Evolutionary conservation across 2,888 invertebrate genomes (phyloP).

Genomic region (Cryptocephalus primarius): DNA sequence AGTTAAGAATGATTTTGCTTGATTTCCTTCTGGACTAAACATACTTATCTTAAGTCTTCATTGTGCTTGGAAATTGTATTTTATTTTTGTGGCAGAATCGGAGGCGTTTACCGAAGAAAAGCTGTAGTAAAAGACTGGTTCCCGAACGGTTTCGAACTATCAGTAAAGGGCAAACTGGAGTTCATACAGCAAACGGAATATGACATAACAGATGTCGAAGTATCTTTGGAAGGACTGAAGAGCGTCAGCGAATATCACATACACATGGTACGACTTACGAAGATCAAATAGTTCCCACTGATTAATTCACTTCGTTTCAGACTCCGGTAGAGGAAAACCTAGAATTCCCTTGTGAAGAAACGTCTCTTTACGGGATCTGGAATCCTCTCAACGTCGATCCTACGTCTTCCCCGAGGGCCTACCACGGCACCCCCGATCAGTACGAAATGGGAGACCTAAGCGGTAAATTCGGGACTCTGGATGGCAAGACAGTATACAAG

Average conservation of each 20-base stretch:
- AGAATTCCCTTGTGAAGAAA: constrained; percentile 78
- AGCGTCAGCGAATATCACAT: constrained; percentile 67
- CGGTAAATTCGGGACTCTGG: constrained; percentile 72
- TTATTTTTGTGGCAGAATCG: constrained; percentile 45
- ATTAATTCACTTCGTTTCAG: constrained; percentile 36
- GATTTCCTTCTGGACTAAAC: neutral
- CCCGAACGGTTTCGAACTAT: constrained; percentile 58
- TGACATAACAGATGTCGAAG: constrained; percentile 68
- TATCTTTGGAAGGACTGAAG: constrained; percentile 60
- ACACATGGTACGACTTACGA: constrained; percentile 53
- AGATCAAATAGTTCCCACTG: neutral
- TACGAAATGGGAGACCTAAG: constrained; percentile 81
- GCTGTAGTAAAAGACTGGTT: constrained; percentile 83
- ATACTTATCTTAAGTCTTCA: too few relatives aligned
- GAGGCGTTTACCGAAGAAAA: constrained; percentile 64
- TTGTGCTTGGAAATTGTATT: neutral
- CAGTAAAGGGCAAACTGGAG: constrained; percentile 65
- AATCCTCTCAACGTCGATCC: constrained; percentile 70
- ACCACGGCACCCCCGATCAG: constrained; percentile 67
- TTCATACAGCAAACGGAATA: constrained; percentile 79
- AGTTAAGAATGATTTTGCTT: constrained; percentile 24
- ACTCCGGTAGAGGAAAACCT: constrained; percentile 71
- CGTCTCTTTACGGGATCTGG: constrained; percentile 74
- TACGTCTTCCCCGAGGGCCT: constrained; percentile 43
- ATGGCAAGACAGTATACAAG: constrained; percentile 48